A percentile compares a stretch with the other conserved stretches of the same genome.
Evolutionary conservation across 2,797 vertebrate genomes (phyloP).

Genomic region (Thalassophryne amazonica): DNA sequence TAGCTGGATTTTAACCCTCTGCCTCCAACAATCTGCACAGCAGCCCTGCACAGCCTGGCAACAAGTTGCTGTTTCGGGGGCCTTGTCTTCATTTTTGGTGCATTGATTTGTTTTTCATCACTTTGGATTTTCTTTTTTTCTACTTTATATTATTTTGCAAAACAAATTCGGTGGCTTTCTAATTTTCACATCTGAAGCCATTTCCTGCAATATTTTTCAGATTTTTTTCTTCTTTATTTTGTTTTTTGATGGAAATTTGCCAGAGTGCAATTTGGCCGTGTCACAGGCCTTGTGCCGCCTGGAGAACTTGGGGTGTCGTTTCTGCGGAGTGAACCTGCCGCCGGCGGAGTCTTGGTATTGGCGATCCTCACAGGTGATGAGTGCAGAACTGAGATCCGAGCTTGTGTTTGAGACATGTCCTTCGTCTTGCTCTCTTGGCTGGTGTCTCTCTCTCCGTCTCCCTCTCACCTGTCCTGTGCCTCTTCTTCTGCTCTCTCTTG

Average conservation of each 20-base stretch:
- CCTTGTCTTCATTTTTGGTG: constrained; percentile 51
- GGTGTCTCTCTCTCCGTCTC: constrained; percentile 43
- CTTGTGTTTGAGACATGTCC: constrained; percentile 38
- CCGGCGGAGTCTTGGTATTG: constrained; percentile 34
- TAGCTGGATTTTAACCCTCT: constrained; percentile 84
- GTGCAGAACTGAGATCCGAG: constrained; percentile 33
- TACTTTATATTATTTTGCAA: constrained; percentile 10
- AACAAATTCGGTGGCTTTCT: not conserved
- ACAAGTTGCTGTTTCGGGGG: constrained; percentile 69
- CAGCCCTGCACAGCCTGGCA: constrained; percentile 76
- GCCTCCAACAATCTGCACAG: constrained; percentile 75
- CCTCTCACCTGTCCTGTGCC: constrained; percentile 47
- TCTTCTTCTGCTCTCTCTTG: constrained; percentile 44
- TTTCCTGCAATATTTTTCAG: constrained; percentile 30
- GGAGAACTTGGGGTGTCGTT: constrained; percentile 49
- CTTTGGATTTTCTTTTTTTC: constrained; percentile 40
- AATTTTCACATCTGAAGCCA: not conserved
- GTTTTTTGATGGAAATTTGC: constrained; percentile 35
- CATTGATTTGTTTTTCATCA: constrained; percentile 35
- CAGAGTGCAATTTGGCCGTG: constrained; percentile 38
- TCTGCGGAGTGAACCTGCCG: constrained; percentile 53
- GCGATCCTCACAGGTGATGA: constrained; percentile 40
- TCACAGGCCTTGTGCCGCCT: constrained; percentile 59
- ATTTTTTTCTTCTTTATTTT: too few relatives aligned
- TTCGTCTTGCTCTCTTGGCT: too few relatives aligned